Evolutionary conservation across 2,797 vertebrate species (phyloP).

Genomic region (Eulemur rubriventer): DNA sequence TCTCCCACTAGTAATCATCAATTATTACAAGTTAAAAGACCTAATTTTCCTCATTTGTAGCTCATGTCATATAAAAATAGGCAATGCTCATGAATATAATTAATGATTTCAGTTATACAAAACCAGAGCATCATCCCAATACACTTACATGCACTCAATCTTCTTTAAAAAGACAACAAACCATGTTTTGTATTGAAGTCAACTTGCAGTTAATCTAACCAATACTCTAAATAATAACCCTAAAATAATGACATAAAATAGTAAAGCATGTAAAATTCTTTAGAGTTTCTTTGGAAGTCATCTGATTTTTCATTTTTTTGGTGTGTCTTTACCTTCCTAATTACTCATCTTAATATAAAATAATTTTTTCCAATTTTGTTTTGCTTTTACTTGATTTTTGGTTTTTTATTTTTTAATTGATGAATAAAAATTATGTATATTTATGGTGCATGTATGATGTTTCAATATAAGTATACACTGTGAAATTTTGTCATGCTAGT

Average conservation of each 20-base stretch:
- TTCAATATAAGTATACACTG: background rate
- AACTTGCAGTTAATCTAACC: background rate
- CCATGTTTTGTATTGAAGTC: background rate
- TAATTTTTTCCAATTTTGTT: background rate
- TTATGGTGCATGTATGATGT: background rate
- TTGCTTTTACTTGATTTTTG: background rate
- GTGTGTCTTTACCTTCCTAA: background rate
- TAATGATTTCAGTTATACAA: slow-evolving; percentile 33
- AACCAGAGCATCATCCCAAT: background rate
- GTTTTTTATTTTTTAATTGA: background rate
- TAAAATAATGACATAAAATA: background rate
- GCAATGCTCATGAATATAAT: background rate
- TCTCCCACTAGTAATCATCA: slow-evolving; percentile 48
- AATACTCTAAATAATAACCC: background rate
- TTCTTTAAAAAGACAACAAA: background rate
- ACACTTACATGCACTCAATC: background rate
- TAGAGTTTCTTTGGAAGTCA: background rate
- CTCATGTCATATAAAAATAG: background rate
- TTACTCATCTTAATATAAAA: slow-evolving; percentile 16
- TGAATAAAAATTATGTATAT: background rate
- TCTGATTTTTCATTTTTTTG: background rate
- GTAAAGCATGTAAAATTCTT: background rate
- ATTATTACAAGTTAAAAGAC: slow-evolving; percentile 25
- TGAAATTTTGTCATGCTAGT: background rate
- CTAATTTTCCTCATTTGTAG: background rate